These are phyloP conservation scores for Leucozona laternaria DNA, from an alignment of 2,888 invertebrate genomes.

Conservation along the genomic window DNA sequence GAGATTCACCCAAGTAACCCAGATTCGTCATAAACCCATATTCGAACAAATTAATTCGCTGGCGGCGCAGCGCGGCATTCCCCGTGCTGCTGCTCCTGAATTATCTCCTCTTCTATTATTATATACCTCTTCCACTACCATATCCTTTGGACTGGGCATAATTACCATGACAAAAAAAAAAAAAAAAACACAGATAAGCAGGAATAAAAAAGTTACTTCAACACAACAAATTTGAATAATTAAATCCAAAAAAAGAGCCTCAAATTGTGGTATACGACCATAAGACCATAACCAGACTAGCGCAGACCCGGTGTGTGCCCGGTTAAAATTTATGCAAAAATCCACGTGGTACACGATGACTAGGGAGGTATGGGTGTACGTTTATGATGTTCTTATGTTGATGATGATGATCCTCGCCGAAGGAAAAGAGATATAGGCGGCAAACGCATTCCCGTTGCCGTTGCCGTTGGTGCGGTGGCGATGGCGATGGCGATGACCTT, in stretches of 20 bases:
- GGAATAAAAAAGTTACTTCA: conserved; percentile 43
- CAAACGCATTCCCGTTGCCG: conserved; percentile 28
- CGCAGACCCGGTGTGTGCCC: conserved; percentile 62
- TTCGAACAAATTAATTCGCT: conserved; percentile 74
- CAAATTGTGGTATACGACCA: conserved; percentile 47
- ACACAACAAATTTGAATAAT: conserved; percentile 74
- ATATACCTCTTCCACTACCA: conserved; percentile 17
- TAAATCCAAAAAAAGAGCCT: conserved; percentile 71
- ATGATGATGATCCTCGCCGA: conserved; percentile 67
- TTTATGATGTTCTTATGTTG: conserved; percentile 2
- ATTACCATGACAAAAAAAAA: conserved; percentile 65
- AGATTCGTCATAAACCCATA: conserved; percentile 75
- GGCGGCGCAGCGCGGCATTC: conserved; percentile 26
- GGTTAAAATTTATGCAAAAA: conserved; percentile 75
- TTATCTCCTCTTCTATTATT: conserved; percentile 29
- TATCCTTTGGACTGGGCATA: conserved; percentile 65
- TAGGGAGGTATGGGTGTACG: neutral
- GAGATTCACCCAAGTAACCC: conserved; percentile 75
- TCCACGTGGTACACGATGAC: conserved; percentile 69
- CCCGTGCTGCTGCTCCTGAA: conserved; percentile 46
- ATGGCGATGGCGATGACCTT: conserved; percentile 65
- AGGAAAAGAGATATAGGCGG: conserved; percentile 45
- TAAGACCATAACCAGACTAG: conserved; percentile 36
- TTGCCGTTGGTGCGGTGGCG: no score
- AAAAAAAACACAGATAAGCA: neutral